Conservation (phyloP, 2,797 vertebrate species). For the Pogonophryne albipinna region DNA sequence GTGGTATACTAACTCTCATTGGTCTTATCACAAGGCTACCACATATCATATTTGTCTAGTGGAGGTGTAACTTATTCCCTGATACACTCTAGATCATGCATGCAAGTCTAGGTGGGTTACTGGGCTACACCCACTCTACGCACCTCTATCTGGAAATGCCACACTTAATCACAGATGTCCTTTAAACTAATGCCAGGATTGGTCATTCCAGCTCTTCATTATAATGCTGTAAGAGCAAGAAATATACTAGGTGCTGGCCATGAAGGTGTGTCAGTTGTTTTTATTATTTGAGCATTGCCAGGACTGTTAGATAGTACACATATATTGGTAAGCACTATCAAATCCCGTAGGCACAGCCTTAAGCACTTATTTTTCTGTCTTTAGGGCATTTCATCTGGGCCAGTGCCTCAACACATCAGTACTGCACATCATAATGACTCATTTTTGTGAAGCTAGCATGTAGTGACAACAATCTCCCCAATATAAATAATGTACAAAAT, state of each 20-base stretch:
- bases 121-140: slow-evolving; percentile 18
- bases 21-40: slow-evolving; percentile 70
- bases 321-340: slow-evolving; percentile 46
- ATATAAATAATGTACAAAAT: not conserved
- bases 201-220: slow-evolving; percentile 19
- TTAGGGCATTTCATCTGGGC: slow-evolving; percentile 48
- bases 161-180: slow-evolving; percentile 39
- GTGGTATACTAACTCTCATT: slow-evolving; percentile 64
- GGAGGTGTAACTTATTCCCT: slow-evolving; percentile 69
- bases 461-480: not conserved
- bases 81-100: slow-evolving; percentile 53
- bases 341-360: slow-evolving; percentile 58
- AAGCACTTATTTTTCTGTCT: slow-evolving; percentile 54
- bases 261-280: slow-evolving; percentile 1
- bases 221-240: slow-evolving; percentile 6
- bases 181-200: slow-evolving; percentile 46
- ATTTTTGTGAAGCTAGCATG: not conserved
- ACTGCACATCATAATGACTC: slow-evolving; percentile 15
- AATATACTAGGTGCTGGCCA: not conserved
- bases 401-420: slow-evolving; percentile 11
- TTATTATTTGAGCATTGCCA: slow-evolving; percentile 5
- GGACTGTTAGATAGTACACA: slow-evolving; percentile 30
- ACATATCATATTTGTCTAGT: slow-evolving; percentile 68
- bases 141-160: slow-evolving; percentile 43
- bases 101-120: slow-evolving; percentile 24